Base-by-base conservation (phyloP, 2,113 vertebrate genomes). In the Apteryx mantelli region DNA sequence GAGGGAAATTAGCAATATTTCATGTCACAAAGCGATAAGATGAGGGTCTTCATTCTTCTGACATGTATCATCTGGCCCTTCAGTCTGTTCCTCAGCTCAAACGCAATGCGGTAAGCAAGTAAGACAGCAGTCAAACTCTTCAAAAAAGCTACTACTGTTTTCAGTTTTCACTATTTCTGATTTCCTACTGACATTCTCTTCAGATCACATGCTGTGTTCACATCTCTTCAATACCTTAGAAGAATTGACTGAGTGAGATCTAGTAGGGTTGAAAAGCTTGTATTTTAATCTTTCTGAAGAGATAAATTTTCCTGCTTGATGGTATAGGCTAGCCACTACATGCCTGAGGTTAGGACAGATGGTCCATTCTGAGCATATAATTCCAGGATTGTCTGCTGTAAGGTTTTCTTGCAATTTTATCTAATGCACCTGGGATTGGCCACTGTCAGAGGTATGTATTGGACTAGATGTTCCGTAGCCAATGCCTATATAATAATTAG, bases 1-100 rank as follows among this genome's bases (percentile, higher is more conserved):
- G 76, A 75, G 32, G 80, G n/a, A 94, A 95, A 92, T 60, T 70
- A 64, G 65, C 46, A 86, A 84, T 78, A 91, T 82, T 93, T 88
- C 68, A n/a, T 75, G 25, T 34, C 50, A 30, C 30, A 61, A 91
- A 86, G 73, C 24, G 53, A 25, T 36, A 73, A 69, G 46, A 63
- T 76, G 63, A 94, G 60, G 85, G 79, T 83, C 82, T 90, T 82
- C 1, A 34, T 75, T 92, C 84, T 84, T 68, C 77, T 91, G 86
- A 93, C 52, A 42, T 1, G 1, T n/a, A 84, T 95, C 88, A 95
- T 48, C 86, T 81, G 77, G 56, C 75, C 77, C 73, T 78, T 83
- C 86, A 94, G 88, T 75, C 82, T 92, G 64, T 56, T 88, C 61
- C 42, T 64, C 50, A 75, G 36, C 5, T 32, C 52, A 52, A 19